A percentile compares a stretch with the other conserved stretches of the same genome.
These are phyloP conservation scores for Saccopteryx bilineata DNA, from an alignment of 2,113 vertebrate genomes.

Conservation along the genomic window DNA sequence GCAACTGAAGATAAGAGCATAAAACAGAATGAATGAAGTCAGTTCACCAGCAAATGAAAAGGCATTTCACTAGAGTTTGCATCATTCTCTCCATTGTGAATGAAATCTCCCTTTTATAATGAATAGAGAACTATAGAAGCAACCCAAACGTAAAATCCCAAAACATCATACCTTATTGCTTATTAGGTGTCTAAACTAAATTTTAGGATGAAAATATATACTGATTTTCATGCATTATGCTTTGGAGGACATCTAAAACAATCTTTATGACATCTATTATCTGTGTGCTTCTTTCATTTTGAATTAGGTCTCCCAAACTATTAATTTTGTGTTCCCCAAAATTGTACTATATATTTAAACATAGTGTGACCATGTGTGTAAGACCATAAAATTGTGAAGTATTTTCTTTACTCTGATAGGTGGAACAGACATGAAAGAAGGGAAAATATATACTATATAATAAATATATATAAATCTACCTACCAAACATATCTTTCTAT, in stretches of 20 bases:
- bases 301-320: not conserved
- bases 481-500: not conserved
- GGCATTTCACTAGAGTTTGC: not conserved
- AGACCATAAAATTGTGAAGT: constrained; percentile 41
- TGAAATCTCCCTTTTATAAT: not conserved
- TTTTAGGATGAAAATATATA: not conserved
- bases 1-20: not conserved
- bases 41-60: not conserved
- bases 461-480: not conserved
- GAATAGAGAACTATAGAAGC: not conserved
- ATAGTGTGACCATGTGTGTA: not conserved
- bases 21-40: not conserved
- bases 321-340: constrained; percentile 6
- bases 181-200: constrained; percentile 38
- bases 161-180: not conserved
- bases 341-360: not conserved
- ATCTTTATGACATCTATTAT: not conserved
- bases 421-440: not conserved
- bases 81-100: not conserved
- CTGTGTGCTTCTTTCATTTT: not conserved
- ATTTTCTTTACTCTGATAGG: constrained; percentile 63
- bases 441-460: not conserved
- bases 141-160: not conserved
- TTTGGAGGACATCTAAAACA: not conserved
- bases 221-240: not conserved